Base-by-base conservation (phyloP, 2,797 vertebrate genomes). In the Sarcoramphus papa region DNA sequence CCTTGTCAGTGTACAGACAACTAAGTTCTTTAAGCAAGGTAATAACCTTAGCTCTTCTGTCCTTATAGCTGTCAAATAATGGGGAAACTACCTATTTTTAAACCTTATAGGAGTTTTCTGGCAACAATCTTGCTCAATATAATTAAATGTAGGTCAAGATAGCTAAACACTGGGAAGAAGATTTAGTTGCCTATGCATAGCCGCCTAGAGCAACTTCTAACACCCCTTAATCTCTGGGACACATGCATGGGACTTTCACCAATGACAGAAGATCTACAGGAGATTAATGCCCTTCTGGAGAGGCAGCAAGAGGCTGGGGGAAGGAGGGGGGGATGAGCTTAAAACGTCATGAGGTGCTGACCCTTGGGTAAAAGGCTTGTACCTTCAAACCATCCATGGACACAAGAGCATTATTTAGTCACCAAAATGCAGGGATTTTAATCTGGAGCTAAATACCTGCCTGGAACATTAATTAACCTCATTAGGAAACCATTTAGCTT, bases 341-440 rank as follows among this genome's bases (percentile, higher is more conserved):
- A 41, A 81, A 75, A 56, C 16, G 1, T 25, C 41, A 45, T 0
- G 6, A 59, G 10, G 1, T 2, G 1, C 8, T 37, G 37, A 82
- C n/a, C 17, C 20, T 21, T 28, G 8, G 9, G 10, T 53, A 37
- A 57, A 74, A 56, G 43, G 24, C 28, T 47, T 41, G 8, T 15
- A 9, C 15, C 33, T 79, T 76, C 25, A 35, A 63, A 25, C 2
- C 6, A 9, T 40, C 16, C 0, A 0, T 23, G 7, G 28, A 59
- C 14, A 40, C 5, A 45, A 25, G 20, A 47, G 16, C 2, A 16
- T 6, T 4, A 33, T 18, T 64, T 37, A 37, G 20, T 31, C 16
- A 72, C 6, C 17, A 63, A 74, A 91, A 37, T 8, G 3, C 22
- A 45, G 11, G 6, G 8, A n/a, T 5, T 33, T 78, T 67, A 40